phyloP scores from a whole-genome alignment of 2,113 vertebrate species.

The Rana temporaria region DNA sequence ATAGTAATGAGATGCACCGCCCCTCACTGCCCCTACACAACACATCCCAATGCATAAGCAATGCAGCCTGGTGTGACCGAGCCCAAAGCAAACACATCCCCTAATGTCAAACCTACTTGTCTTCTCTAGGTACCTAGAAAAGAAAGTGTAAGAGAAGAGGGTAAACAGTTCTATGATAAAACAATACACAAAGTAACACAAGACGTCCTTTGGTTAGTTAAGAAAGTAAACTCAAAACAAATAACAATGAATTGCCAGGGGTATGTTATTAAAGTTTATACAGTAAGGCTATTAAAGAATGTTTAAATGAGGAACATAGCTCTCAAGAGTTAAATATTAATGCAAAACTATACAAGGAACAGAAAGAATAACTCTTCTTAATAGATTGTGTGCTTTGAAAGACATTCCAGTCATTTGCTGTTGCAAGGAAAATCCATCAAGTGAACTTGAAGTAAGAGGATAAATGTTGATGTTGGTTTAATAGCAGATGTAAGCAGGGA shows the following conservation, averaged over 20 bases:
- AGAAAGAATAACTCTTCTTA: slow-evolving; percentile 1
- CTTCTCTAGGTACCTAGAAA: not conserved
- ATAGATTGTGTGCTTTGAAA: slow-evolving; percentile 5
- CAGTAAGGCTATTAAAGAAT: not conserved
- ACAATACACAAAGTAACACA: no score
- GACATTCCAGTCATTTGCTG: not conserved
- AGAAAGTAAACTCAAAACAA: no score
- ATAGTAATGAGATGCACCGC: no score
- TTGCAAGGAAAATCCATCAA: not conserved
- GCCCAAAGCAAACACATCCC: not conserved
- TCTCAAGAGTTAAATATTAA: slow-evolving; percentile 27
- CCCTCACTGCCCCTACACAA: no score
- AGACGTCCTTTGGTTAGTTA: no score
- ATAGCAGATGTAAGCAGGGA: no score
- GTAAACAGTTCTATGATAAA: no score
- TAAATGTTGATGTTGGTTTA: not conserved
- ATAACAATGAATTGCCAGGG: not conserved
- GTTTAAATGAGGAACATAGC: not conserved
- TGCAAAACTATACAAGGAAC: not conserved
- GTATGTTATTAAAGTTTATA: not conserved
- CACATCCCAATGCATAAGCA: no score
- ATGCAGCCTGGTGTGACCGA: no score
- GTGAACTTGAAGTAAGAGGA: not conserved
- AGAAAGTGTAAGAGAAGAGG: not conserved
- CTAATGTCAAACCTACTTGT: not conserved